Evolutionary conservation across 2,113 vertebrate genomes (phyloP), one percentile per base, ranked within the genome.

Genomic region (Struthidea cinerea): DNA sequence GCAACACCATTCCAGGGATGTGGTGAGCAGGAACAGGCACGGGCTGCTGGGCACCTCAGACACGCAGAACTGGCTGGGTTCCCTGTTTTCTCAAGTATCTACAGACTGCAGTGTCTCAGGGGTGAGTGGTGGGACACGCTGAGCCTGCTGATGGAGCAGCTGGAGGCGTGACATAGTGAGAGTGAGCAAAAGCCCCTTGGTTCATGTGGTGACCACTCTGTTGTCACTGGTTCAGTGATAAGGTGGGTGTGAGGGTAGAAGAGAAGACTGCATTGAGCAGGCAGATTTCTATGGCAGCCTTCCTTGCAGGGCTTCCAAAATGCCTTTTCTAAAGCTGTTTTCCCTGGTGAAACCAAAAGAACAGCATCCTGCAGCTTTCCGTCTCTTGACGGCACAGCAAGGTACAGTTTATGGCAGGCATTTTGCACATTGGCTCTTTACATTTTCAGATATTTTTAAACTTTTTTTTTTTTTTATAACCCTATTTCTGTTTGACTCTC

Each of bases 161-260:
- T 71, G 79, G 15, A 64, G 49, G 26, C 1, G 8, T 5, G 47
- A 9, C 2, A 0, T 8, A 24, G 22, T 10, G 32, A 32, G 39
- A 87, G 83, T 6, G 35, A 83, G 42, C 18, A 57, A 7, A 28
- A 75, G 28, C 46, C 56, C 52, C 0, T 0, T 22, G 57, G 39
- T 33, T 35, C 18, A 0, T 4, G 18, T 33, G 47, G 18, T 35
- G 65, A 50, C 20, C 4, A 0, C 18, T 0, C 18, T 41, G 46
- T 2, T 46, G 42, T 20, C 65, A 1, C 70, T 42, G 52, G 21
- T 14, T 59, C 1, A 2, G 44, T 10, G 57, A 7, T 16, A 11
- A 68, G 10, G 46, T 32, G 16, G 42, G 1, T 35, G 15, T 71
- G 53, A 63, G 18, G 55, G 46, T 11, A 28, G 83, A 61, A 37